Evolutionary conservation across 2,797 vertebrate genomes (phyloP).

Genomic region (Onychomys torridus): DNA sequence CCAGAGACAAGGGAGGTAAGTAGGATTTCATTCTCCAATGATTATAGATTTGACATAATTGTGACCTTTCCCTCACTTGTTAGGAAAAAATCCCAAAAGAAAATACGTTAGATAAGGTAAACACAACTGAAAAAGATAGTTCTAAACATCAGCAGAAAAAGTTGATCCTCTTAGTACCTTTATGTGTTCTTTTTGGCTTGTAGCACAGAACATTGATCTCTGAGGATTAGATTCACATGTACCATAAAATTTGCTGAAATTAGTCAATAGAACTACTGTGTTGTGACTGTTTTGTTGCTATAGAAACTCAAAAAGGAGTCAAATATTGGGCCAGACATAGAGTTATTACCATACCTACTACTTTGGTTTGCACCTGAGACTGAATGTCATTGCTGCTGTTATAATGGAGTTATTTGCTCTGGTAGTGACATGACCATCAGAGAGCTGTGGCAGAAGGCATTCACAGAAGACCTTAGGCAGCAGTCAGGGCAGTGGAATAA

Average conservation of each 20-base stretch:
- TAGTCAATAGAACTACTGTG: neutral
- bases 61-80: neutral
- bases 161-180: neutral
- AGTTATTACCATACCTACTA: neutral
- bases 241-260: neutral
- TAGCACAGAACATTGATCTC: neutral
- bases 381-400: neutral
- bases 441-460: neutral
- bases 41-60: neutral
- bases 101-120: neutral
- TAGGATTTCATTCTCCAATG: neutral
- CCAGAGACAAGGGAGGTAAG: neutral
- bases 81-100: neutral
- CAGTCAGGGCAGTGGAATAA: neutral
- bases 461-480: neutral
- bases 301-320: neutral
- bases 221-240: neutral
- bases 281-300: neutral
- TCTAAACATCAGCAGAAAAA: neutral
- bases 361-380: neutral
- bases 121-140: neutral
- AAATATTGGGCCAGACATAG: neutral
- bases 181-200: neutral
- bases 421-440: neutral
- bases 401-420: neutral